Conservation (phyloP, 2,797 vertebrate species). For the Coregonus sp. region DNA sequence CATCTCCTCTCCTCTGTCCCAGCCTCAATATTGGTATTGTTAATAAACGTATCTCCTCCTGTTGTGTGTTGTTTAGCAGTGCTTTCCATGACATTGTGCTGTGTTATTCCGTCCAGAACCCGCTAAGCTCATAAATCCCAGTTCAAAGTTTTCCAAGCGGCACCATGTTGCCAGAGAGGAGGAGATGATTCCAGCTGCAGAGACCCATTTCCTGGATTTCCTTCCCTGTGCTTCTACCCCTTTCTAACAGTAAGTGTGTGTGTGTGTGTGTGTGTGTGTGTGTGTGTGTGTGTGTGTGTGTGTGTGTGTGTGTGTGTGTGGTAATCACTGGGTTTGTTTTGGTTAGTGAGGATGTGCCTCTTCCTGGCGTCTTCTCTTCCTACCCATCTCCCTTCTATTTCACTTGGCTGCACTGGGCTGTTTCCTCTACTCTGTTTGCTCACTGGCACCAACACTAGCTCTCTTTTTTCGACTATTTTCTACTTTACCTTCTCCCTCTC, state of each 20-base stretch:
- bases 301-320: background rate
- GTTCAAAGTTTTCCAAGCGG: constrained; percentile 38
- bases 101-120: constrained; percentile 42
- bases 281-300: background rate
- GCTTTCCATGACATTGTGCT: constrained; percentile 41
- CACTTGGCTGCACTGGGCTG: constrained; percentile 43
- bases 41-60: constrained; percentile 48
- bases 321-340: constrained; percentile 70
- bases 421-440: constrained; percentile 19
- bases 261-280: constrained; percentile 1
- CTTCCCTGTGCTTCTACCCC: background rate
- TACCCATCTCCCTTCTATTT: constrained; percentile 43
- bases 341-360: constrained; percentile 46
- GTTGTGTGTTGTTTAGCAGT: constrained; percentile 45
- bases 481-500: too few relatives aligned
- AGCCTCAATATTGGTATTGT: constrained; percentile 29
- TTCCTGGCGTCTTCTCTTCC: constrained; percentile 46
- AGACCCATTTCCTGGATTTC: constrained; percentile 44
- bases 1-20: constrained; percentile 32
- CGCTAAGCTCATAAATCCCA: constrained; percentile 50
- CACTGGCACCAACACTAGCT: constrained; percentile 41
- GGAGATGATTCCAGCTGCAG: constrained; percentile 50
- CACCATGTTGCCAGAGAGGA: constrained; percentile 47
- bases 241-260: constrained; percentile 19
- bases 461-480: background rate